Conservation (phyloP, 2,797 vertebrate species). For the Hirundo rustica region DNA sequence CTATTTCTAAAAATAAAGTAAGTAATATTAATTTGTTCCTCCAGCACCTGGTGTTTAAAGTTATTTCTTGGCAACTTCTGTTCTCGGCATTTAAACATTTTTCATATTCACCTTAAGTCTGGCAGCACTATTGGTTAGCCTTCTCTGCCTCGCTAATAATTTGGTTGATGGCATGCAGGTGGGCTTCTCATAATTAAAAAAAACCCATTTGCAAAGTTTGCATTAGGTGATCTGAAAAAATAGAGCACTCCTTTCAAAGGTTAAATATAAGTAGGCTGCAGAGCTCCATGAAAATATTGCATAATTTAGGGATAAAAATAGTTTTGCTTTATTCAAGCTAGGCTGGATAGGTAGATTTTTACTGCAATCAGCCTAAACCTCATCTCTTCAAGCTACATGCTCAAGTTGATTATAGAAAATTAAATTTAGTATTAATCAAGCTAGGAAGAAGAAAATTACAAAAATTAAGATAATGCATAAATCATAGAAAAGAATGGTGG, state of each 20-base stretch:
- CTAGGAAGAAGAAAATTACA: conserved; percentile 40
- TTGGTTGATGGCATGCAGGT: conserved; percentile 49
- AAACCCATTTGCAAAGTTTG: conserved; percentile 55
- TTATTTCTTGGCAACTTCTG: conserved; percentile 41
- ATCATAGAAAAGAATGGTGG: conserved; percentile 22
- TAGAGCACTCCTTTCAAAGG: conserved; percentile 39
- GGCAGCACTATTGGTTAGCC: conserved; percentile 16
- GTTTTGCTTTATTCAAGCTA: conserved; percentile 37
- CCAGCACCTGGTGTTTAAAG: conserved; percentile 18
- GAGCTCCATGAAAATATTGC: conserved; percentile 55
- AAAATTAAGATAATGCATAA: conserved; percentile 44
- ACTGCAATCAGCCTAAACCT: conserved; percentile 55
- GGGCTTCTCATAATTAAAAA: conserved; percentile 54
- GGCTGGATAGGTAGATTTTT: conserved; percentile 37
- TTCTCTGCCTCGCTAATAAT: conserved; percentile 48
- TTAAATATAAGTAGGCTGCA: conserved; percentile 57
- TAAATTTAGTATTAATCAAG: conserved; percentile 64
- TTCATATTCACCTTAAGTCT: conserved; percentile 26
- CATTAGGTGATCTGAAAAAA: conserved; percentile 46
- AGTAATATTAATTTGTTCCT: conserved; percentile 27
- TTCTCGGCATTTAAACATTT: conserved; percentile 29
- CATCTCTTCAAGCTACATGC: conserved; percentile 28
- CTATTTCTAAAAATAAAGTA: conserved; percentile 30
- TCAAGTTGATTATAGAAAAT: conserved; percentile 67
- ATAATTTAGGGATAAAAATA: conserved; percentile 64